Evolutionary conservation across 2,113 vertebrate genomes (phyloP).

Genomic region (Bufo bufo): DNA sequence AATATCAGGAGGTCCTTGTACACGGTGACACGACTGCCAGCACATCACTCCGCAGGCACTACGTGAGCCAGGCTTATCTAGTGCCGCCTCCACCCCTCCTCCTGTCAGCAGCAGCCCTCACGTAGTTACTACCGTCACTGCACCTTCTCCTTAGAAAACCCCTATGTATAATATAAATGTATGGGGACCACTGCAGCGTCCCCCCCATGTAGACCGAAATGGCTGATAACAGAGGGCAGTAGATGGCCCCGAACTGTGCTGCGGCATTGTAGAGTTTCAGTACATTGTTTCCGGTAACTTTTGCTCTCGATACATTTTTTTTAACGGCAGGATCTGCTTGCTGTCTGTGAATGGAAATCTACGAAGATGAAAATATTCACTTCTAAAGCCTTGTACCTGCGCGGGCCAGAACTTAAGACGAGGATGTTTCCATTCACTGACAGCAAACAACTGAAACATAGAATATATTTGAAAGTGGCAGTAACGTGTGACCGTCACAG

Average conservation of each 20-base stretch:
- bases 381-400: no score
- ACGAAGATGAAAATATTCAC: background rate
- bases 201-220: background rate
- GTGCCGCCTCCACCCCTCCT: background rate
- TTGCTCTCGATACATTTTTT: no score
- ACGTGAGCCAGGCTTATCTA: background rate
- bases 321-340: background rate
- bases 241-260: background rate
- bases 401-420: no score
- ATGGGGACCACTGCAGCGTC: no score
- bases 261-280: no score
- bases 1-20: constrained; percentile 21
- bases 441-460: background rate
- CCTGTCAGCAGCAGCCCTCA: no score
- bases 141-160: no score
- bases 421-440: background rate
- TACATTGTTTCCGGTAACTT: no score
- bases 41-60: constrained; percentile 18
- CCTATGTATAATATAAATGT: no score
- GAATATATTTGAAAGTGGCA: no score
- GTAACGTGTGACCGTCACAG: no score
- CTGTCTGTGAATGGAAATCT: background rate
- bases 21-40: constrained; percentile 4
- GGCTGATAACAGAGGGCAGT: background rate
- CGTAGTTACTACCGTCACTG: no score